Conservation (phyloP, 2,888 invertebrate genomes). For the Petrophora chlorosata region DNA sequence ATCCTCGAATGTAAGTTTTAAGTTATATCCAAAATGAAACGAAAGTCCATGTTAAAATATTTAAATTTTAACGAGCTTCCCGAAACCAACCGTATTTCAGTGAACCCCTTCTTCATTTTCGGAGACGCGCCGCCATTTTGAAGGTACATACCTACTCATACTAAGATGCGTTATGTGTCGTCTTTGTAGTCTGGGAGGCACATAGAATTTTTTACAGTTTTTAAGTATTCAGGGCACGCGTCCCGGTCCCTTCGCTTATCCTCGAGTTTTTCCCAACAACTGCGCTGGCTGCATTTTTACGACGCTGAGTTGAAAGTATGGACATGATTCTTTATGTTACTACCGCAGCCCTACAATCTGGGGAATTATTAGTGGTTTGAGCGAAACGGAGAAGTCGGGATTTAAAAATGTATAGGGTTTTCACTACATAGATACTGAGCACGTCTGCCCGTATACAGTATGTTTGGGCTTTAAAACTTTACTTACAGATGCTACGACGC, state of each 20-base stretch:
- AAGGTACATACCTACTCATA: not conserved
- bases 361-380: slow-evolving; percentile 28
- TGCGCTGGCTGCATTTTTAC: slow-evolving; percentile 65
- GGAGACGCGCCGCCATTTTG: not conserved
- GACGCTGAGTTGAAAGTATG: slow-evolving; percentile 30
- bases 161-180: slow-evolving; percentile 26
- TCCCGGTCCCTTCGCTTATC: slow-evolving; percentile 52
- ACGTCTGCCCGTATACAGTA: no score
- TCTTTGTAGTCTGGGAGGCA: slow-evolving; percentile 45
- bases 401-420: no score
- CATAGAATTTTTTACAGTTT: slow-evolving; percentile 64
- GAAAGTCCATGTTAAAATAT: no score
- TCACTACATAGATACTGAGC: no score
- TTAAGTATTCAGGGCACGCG: slow-evolving; percentile 69
- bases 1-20: no score
- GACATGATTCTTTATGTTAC: slow-evolving; percentile 32
- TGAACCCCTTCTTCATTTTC: not conserved
- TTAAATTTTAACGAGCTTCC: no score
- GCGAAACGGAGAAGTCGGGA: no score
- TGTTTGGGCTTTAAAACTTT: no score
- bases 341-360: slow-evolving; percentile 28
- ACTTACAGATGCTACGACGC: no score
- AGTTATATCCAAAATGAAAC: no score
- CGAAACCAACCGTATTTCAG: no score
- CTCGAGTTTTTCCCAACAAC: slow-evolving; percentile 55